Evolutionary conservation across 2,797 vertebrate genomes (phyloP).

Genomic region (Galagoides demidoff): DNA sequence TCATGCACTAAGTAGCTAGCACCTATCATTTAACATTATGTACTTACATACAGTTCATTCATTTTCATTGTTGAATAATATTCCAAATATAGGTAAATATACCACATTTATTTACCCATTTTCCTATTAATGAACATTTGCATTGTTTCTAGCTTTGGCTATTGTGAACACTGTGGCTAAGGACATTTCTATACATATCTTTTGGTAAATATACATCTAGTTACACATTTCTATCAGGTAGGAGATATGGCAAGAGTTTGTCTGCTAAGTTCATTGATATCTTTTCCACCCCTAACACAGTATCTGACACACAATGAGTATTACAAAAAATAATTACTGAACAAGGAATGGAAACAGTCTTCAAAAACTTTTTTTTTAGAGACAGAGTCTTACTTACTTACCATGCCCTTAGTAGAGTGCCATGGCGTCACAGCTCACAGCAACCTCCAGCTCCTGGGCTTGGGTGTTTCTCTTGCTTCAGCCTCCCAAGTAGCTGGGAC

Average conservation of each 20-base stretch:
- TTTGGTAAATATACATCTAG: neutral
- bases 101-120: neutral
- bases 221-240: neutral
- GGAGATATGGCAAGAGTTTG: neutral
- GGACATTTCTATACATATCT: neutral
- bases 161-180: neutral
- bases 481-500: no score
- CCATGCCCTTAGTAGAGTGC: no score
- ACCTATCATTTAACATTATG: conserved; percentile 7
- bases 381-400: no score
- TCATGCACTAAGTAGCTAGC: neutral
- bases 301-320: neutral
- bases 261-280: neutral
- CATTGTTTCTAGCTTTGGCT: neutral
- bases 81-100: conserved; percentile 10
- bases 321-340: neutral
- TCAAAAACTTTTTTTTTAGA: neutral
- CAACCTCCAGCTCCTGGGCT: no score
- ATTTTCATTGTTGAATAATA: neutral
- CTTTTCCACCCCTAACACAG: neutral
- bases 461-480: no score
- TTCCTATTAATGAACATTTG: conserved; percentile 15
- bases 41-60: neutral
- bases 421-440: no score
- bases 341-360: conserved; percentile 14